phyloP scores from a whole-genome alignment of 2,888 invertebrate species.

The Nephrocerus scutellatus region DNA sequence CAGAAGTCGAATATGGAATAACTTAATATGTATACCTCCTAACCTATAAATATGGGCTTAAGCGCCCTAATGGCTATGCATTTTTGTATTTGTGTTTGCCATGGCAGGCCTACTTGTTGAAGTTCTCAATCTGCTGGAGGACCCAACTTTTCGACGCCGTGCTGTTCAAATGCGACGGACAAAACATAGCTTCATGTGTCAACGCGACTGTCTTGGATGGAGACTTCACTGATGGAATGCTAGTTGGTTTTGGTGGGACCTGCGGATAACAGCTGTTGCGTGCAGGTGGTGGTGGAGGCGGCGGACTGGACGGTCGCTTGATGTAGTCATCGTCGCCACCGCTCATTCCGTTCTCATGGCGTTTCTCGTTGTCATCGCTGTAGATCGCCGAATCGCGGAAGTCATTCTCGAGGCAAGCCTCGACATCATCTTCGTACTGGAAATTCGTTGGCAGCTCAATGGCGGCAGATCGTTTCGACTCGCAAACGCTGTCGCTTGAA shows the following conservation, averaged over 20 bases:
- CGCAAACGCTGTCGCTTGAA: conserved; percentile 45
- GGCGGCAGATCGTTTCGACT: conserved; percentile 26
- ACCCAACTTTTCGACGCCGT: conserved; percentile 45
- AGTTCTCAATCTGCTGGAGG: conserved; percentile 46
- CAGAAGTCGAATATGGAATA: too few species aligned
- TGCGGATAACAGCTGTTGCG: conserved; percentile 25
- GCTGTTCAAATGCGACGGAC: conserved; percentile 36
- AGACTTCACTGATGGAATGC: conserved; percentile 21
- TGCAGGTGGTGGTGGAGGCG: conserved; percentile 33
- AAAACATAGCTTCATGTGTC: conserved; percentile 25
- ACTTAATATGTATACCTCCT: too few species aligned
- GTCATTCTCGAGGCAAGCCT: conserved; percentile 59
- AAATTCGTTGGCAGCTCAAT: conserved; percentile 50
- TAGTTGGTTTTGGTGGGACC: conserved; percentile 32
- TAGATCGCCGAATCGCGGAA: conserved; percentile 80
- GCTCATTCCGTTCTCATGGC: conserved; percentile 27
- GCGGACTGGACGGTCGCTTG: conserved; percentile 31
- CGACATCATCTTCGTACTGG: conserved; percentile 69
- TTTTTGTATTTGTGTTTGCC: too few species aligned
- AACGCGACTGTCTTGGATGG: conserved; percentile 1
- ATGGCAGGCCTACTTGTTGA: conserved; percentile 46
- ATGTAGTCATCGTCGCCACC: conserved; percentile 17
- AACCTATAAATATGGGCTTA: too few species aligned
- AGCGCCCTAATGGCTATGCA: too few species aligned
- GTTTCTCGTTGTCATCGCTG: conserved; percentile 55